Evolutionary conservation across 2,113 vertebrate species (phyloP).

Genomic region (Notechis scutatus): DNA sequence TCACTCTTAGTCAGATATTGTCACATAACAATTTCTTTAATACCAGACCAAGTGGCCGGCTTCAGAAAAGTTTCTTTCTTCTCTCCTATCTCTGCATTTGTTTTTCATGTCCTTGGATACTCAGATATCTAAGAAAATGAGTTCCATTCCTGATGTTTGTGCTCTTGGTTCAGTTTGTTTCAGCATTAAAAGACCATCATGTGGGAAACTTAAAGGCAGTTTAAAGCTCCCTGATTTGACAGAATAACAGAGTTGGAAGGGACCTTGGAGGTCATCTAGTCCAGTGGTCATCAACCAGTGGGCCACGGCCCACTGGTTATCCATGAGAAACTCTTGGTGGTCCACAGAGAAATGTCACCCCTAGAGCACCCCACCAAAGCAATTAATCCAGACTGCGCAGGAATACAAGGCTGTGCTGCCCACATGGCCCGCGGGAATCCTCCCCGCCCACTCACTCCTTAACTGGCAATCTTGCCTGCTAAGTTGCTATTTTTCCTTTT

Average conservation of each 20-base stretch:
- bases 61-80: background rate
- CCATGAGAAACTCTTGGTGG: too few species aligned
- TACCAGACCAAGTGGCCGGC: background rate
- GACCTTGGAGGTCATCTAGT: background rate
- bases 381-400: too few species aligned
- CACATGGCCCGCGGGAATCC: too few species aligned
- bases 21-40: background rate
- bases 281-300: too few species aligned
- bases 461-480: too few species aligned
- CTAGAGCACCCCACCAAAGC: too few species aligned
- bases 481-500: too few species aligned
- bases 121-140: background rate
- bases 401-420: too few species aligned
- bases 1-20: background rate
- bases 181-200: background rate
- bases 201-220: background rate
- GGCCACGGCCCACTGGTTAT: too few species aligned
- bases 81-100: background rate
- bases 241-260: background rate
- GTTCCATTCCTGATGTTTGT: background rate
- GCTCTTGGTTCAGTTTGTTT: background rate
- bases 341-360: too few species aligned
- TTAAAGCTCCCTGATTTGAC: background rate
- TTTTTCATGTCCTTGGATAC: background rate
- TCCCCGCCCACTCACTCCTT: too few species aligned